Conservation (phyloP, 2,797 vertebrate genomes). For the Paguma larvata region DNA sequence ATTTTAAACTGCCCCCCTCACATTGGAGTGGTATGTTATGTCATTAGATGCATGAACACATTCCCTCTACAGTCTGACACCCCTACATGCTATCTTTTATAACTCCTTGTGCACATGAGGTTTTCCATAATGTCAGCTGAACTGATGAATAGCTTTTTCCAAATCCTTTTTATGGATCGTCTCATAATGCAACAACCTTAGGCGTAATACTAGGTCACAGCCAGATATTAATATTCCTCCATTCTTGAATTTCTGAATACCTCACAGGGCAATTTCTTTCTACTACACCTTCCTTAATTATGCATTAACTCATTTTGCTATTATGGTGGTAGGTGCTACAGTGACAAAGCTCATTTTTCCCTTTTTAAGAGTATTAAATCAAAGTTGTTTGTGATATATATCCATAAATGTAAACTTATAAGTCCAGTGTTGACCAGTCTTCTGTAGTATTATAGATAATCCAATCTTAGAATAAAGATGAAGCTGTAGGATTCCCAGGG, state of each 20-base stretch:
- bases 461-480: not conserved
- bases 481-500: not conserved
- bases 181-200: not conserved
- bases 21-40: not conserved
- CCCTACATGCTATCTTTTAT: not conserved
- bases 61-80: not conserved
- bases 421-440: not conserved
- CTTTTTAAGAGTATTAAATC: not conserved
- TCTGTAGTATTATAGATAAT: not conserved
- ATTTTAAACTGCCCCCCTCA: not conserved
- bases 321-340: not conserved
- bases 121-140: not conserved
- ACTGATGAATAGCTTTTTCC: not conserved
- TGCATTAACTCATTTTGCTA: not conserved
- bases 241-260: not conserved
- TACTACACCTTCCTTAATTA: not conserved
- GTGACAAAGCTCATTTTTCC: not conserved
- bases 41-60: not conserved
- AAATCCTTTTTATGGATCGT: not conserved
- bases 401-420: not conserved
- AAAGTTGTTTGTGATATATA: not conserved
- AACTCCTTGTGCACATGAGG: not conserved
- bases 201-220: not conserved
- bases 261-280: not conserved
- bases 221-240: not conserved